Base-by-base conservation (phyloP, 2,113 vertebrate genomes). In the Phylloscopus trochilus region DNA sequence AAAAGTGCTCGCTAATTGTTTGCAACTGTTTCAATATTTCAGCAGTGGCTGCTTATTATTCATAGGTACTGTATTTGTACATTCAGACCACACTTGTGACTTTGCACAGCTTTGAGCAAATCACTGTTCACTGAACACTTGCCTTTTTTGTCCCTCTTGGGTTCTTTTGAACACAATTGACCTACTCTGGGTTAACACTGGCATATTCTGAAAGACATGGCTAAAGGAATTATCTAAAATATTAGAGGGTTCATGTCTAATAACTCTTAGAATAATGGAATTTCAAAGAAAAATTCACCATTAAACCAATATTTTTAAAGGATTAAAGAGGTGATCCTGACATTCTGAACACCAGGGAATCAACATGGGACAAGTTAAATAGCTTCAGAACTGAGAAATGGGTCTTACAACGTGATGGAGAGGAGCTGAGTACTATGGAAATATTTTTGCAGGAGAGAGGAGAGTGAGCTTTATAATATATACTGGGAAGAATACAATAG, bases 101-200 rank as follows among this genome's bases (percentile, higher is more conserved):
- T 67, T 66, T 3, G 37, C 24, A 51, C 6, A 37, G 4, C 59
- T 95, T 51, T 69, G 13, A 88, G 27, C 3, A 76, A 79, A 90
- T 44, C 13, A 27, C n/a, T 28, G 6, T 46, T 76, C 46, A 22
- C 21, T 37, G 26, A 87, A 33, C 7, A 31, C 23, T 11, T 21
- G 3, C 1, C 6, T 7, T 44, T 33, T 58, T 16, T 21, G 3
- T 53, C 21, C 10, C 7, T 19, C 31, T 7, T 3, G 53, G 7
- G 21, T 2, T 43, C 11, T 55, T 64, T 31, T 43, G 1, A 88
- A 77, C 30, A 64, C 23, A 63, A 19, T 4, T 33, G 18, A 7
- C 41, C 37, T 51, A 13, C 14, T 33, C n/a, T 52, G 44, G 13
- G 37, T 15, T 56, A 83, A 84, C 33, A 60, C 10, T 37, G 18